phyloP scores from a whole-genome alignment of 2,888 invertebrate genomes.

The Notocelia uddmanniana region DNA sequence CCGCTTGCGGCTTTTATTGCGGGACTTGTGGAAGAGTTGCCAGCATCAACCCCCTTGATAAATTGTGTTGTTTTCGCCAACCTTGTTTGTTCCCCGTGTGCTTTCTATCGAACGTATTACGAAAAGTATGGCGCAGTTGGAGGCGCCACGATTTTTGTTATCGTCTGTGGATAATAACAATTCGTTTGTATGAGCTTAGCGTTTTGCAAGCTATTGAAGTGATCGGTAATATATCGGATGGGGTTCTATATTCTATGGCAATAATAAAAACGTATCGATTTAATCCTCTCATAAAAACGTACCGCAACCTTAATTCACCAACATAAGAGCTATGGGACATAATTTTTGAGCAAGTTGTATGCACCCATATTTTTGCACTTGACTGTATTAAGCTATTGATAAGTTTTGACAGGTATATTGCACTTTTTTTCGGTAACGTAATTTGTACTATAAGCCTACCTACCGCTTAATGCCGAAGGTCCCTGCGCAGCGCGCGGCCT shows the following conservation, averaged over 20 bases:
- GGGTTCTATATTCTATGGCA: neutral
- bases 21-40: conserved; percentile 66
- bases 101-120: conserved; percentile 47
- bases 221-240: neutral
- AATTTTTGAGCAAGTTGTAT: too few species aligned
- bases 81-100: conserved; percentile 70
- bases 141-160: conserved; percentile 67
- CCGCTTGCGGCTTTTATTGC: conserved; percentile 76
- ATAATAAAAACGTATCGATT: too few species aligned
- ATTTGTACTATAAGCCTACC: too few species aligned
- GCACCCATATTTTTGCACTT: too few species aligned
- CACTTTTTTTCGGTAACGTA: too few species aligned
- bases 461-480: too few species aligned
- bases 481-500: neutral
- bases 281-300: too few species aligned
- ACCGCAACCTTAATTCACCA: too few species aligned
- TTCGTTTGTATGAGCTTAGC: conserved; percentile 36
- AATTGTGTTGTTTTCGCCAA: conserved; percentile 84
- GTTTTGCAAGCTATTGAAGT: conserved; percentile 25
- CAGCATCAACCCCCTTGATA: conserved; percentile 80
- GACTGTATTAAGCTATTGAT: too few species aligned
- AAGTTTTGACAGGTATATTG: too few species aligned
- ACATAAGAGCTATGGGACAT: too few species aligned
- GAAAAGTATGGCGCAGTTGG: conserved; percentile 43
- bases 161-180: conserved; percentile 55